A percentile compares a stretch with the other conserved stretches of the same genome.
phyloP scores from a whole-genome alignment of 2,888 invertebrate genomes.

The Stenodera caucasica region DNA sequence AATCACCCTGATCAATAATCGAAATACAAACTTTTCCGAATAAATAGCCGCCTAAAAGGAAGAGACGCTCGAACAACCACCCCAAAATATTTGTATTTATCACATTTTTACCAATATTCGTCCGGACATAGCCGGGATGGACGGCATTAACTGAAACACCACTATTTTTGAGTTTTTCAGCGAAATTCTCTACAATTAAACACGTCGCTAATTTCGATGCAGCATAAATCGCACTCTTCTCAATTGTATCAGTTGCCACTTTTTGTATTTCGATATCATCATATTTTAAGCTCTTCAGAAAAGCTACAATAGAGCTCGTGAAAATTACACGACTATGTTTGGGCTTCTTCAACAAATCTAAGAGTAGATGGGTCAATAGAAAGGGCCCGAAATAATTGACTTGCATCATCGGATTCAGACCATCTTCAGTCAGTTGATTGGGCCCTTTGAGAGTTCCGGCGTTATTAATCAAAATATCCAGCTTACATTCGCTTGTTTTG shows the following conservation, averaged over 20 bases:
- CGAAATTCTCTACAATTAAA: slow-evolving; percentile 27
- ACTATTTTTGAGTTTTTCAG: slow-evolving; percentile 23
- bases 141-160: slow-evolving; percentile 26
- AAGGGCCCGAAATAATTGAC: slow-evolving; percentile 73
- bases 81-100: not conserved
- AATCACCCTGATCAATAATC: too few species aligned
- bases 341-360: slow-evolving; percentile 30
- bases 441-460: slow-evolving; percentile 63
- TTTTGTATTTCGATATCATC: slow-evolving; percentile 3
- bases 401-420: slow-evolving; percentile 65
- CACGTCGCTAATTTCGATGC: slow-evolving; percentile 26
- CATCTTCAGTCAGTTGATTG: slow-evolving; percentile 59
- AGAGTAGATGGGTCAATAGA: slow-evolving; percentile 66
- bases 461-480: slow-evolving; percentile 68
- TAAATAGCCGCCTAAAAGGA: not conserved
- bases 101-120: slow-evolving; percentile 17
- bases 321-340: slow-evolving; percentile 29
- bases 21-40: not conserved
- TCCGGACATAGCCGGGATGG: slow-evolving; percentile 29
- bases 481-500: slow-evolving; percentile 56
- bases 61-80: not conserved
- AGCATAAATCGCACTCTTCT: slow-evolving; percentile 14
- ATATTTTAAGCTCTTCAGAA: not conserved
- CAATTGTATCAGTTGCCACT: not conserved
- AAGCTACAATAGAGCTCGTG: slow-evolving; percentile 24